phyloP scores from a whole-genome alignment of 1,140 invertebrate genomes.

The Nasonia giraulti region DNA sequence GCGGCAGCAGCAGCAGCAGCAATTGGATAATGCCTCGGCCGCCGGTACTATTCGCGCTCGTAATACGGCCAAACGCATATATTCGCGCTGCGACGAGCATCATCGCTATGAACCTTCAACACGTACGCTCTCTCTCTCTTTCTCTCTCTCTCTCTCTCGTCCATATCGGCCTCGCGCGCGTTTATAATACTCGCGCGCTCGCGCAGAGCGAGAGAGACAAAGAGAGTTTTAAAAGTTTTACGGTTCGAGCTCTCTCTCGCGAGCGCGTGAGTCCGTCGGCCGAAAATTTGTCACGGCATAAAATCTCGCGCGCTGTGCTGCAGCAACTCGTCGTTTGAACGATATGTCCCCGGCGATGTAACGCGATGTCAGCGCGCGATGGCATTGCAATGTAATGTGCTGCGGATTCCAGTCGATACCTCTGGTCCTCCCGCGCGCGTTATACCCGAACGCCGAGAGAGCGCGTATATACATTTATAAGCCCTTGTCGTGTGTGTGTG shows the following conservation, averaged over 20 bases:
- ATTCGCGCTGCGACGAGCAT: not conserved
- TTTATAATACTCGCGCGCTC: not conserved
- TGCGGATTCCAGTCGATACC: slow-evolving; percentile 62
- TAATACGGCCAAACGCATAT: slow-evolving; percentile 9
- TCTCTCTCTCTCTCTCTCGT: not conserved
- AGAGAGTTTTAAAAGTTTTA: slow-evolving; percentile 48
- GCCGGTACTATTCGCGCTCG: slow-evolving; percentile 17
- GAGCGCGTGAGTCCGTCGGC: not conserved
- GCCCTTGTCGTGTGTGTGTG: not conserved
- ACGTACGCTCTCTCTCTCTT: not conserved
- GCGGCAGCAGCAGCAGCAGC: not conserved
- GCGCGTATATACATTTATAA: not conserved
- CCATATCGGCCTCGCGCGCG: not conserved
- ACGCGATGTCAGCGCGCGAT: slow-evolving; percentile 51
- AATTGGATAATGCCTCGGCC: slow-evolving; percentile 28
- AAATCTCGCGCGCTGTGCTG: slow-evolving; percentile 43
- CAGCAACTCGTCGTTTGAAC: slow-evolving; percentile 36
- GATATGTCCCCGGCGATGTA: slow-evolving; percentile 46
- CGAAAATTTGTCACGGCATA: slow-evolving; percentile 51
- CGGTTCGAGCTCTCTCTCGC: not conserved
- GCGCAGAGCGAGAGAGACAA: slow-evolving; percentile 11
- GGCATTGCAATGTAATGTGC: slow-evolving; percentile 63
- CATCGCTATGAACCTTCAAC: not conserved
- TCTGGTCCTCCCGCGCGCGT: slow-evolving; percentile 32
- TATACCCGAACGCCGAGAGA: not conserved